Evolutionary conservation across 1,140 invertebrate genomes (phyloP), one percentile per base, ranked within the genome.

Genomic region (Listronotus oregonensis): DNA sequence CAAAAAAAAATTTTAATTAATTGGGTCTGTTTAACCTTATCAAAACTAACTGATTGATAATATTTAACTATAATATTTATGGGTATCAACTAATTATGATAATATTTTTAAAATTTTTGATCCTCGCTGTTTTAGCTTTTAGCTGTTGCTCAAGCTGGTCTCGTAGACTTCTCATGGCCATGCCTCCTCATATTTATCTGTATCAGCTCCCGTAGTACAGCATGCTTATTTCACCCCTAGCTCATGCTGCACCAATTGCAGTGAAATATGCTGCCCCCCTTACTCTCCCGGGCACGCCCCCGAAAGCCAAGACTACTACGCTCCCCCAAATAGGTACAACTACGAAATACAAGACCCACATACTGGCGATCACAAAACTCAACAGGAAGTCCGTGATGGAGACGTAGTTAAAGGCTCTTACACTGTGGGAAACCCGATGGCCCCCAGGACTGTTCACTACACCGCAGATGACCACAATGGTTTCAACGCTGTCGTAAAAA

Each of bases 381-480:
- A 37, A 37, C 34, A 37, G 3, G 34, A 37, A 37, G 34, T 37
- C 11, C 34, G 34, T 37, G 34, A 37, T 37, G 34, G 34, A 37
- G 34, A 37, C 34, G 34, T 37, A 37, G 34, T 37, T 37, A 37
- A 37, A 7, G 86, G 87, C 18, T 82, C 82, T 39, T 87, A 88
- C 77, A 86, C 84, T 0, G 75, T 88, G 9, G 80, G 17, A 86
- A 89, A 66, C 84, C 86, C 82, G 87, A 61, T 81, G 82, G 49
- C 83, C 58, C 82, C 84, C 56, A 82, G 87, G 61, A 84, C 84
- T 21, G 86, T 88, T 0, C 84, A 87, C 69, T 88, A 89, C 75
- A 86, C 85, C 6, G 84, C 85, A 31, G 84, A 85, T 74, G 79
- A 82, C 5, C 80, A 37, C 34, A 37, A 37, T 7, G 34, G 34